A percentile compares a stretch with the other conserved stretches of the same genome.
Conservation (phyloP, 2,888 invertebrate species). For the Ashinkailepas kermadecensis region DNA sequence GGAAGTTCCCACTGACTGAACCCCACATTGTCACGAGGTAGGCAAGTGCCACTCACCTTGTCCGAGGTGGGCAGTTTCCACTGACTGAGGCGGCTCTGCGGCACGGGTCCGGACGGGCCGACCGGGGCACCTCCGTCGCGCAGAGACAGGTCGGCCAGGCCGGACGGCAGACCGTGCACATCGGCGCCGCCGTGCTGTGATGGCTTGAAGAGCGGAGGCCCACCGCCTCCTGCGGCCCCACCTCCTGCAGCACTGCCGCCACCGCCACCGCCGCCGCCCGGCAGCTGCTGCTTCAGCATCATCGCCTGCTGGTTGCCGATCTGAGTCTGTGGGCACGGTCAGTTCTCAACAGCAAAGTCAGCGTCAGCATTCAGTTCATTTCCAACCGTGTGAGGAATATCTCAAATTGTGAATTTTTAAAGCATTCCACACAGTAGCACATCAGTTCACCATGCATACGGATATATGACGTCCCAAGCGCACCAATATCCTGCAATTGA, state of each 20-base stretch:
- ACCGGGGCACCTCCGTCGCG: conserved; percentile 44
- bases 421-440: too few relatives aligned
- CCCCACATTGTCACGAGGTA: too few relatives aligned
- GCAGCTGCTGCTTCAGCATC: conserved; percentile 66
- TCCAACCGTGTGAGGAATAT: too few relatives aligned
- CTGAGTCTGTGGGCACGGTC: conserved; percentile 58
- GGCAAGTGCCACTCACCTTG: background rate
- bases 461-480: too few relatives aligned
- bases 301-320: conserved; percentile 88
- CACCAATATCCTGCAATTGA: too few relatives aligned
- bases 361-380: too few relatives aligned
- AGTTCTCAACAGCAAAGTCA: too few relatives aligned
- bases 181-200: conserved; percentile 36
- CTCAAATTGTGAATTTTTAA: too few relatives aligned
- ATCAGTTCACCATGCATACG: too few relatives aligned
- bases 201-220: too few relatives aligned
- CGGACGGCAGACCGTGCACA: conserved; percentile 65
- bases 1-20: too few relatives aligned
- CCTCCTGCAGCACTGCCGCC: background rate
- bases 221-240: conserved; percentile 31
- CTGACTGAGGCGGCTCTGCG: conserved; percentile 68
- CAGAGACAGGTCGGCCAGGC: conserved; percentile 68
- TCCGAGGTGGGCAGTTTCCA: conserved; percentile 67
- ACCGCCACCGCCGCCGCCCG: conserved; percentile 32
- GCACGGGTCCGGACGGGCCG: conserved; percentile 4